Percentiles rank a stretch among this genome's conserved stretches.
These are phyloP conservation scores for Anolis carolinensis DNA, from an alignment of 2,113 vertebrate species.

Conservation along the genomic window DNA sequence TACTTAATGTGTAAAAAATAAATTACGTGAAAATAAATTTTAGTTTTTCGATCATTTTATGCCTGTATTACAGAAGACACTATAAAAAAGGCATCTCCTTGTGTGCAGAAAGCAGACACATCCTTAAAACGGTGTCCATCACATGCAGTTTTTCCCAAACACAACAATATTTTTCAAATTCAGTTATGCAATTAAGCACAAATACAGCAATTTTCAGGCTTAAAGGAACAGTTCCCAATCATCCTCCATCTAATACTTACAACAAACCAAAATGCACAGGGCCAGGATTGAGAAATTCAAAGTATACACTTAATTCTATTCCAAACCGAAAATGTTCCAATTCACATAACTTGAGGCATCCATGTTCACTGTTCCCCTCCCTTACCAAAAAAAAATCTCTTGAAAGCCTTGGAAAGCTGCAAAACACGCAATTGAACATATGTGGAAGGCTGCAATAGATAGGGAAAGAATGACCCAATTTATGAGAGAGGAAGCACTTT, in stretches of 20 bases:
- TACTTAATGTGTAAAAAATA: too few species aligned
- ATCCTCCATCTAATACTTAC: not conserved
- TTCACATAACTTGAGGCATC: not conserved
- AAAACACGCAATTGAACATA: not conserved
- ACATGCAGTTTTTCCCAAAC: not conserved
- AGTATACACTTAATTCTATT: not conserved
- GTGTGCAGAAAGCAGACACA: not conserved
- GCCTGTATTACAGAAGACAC: not conserved
- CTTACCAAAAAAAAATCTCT: not conserved
- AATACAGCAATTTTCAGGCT: not conserved
- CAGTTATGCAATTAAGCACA: not conserved
- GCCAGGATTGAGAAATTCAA: not conserved
- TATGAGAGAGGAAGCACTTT: not conserved
- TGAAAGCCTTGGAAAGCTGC: not conserved
- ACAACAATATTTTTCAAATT: not conserved
- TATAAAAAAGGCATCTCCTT: not conserved
- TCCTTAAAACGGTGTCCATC: not conserved
- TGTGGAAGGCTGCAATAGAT: too few species aligned
- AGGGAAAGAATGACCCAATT: not conserved
- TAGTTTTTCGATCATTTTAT: not conserved
- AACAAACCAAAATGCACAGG: not conserved
- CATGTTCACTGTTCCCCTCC: too few species aligned
- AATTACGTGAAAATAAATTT: too few species aligned
- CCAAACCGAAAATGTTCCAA: too few species aligned
- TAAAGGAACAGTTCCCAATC: not conserved